Evolutionary conservation across 2,888 invertebrate genomes (phyloP).

Genomic region (Neria commutata): DNA sequence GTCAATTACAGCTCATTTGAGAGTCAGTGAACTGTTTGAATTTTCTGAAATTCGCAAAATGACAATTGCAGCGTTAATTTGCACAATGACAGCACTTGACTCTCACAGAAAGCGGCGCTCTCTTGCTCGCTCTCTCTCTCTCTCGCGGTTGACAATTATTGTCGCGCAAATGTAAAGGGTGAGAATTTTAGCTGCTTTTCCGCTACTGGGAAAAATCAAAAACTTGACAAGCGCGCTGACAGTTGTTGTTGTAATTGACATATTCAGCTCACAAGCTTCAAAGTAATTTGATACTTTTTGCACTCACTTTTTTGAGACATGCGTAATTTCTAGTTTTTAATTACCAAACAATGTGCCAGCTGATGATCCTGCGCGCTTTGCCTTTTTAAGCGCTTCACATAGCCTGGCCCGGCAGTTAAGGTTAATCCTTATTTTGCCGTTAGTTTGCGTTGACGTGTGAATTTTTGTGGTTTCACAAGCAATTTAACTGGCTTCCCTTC

Average conservation of each 20-base stretch:
- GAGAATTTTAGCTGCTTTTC: too few species aligned
- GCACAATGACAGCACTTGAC: not conserved
- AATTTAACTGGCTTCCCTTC: conserved; percentile 12
- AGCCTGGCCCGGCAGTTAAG: not conserved
- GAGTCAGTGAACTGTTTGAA: not conserved
- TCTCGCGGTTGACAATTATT: too few species aligned
- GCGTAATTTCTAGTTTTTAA: conserved; percentile 45
- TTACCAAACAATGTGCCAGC: conserved; percentile 49
- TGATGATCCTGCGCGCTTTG: conserved; percentile 42
- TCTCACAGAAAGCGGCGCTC: too few species aligned
- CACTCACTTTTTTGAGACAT: too few species aligned
- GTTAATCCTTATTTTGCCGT: conserved; percentile 16
- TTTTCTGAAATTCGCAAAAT: not conserved
- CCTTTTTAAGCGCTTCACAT: too few species aligned
- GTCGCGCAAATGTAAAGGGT: too few species aligned
- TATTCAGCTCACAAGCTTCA: not conserved
- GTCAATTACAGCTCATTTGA: not conserved
- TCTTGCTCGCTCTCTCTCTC: too few species aligned
- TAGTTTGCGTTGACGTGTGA: not conserved
- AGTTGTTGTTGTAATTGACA: conserved; percentile 19
- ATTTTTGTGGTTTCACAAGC: conserved; percentile 15
- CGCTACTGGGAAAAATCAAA: too few species aligned
- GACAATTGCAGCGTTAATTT: not conserved
- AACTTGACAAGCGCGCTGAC: conserved; percentile 21
- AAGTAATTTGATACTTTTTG: conserved; percentile 19